Base-by-base conservation (phyloP, 1,140 invertebrate genomes). In the Lethrus apterus region DNA sequence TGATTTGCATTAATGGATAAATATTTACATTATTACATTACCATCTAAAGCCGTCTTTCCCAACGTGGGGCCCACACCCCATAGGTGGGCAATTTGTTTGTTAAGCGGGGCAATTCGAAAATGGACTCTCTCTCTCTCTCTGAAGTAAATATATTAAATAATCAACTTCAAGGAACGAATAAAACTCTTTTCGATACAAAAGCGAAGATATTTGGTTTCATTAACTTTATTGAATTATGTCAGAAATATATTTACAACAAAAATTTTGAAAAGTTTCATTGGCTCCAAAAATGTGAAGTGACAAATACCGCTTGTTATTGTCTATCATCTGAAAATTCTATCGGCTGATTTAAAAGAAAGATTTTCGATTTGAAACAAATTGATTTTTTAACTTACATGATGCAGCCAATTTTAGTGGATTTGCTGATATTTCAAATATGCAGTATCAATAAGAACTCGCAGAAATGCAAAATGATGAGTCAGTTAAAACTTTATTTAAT, bases 71-170 rank as follows among this genome's bases (percentile, higher is more conserved):
- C n/a, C n/a, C 23, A 26, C 23, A 7, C 23, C n/a, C 5, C 5
- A 26, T 5, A 26, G 23, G 23, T 5, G 23, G 23, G 23, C 23
- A 26, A 26, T 26, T 26, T n/a, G 23, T 7, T 26, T 26, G 23
- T 26, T 26, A 26, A 26, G 23, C 5, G 23, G 5, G 23, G n/a
- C 23, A 26, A 24, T 9, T n/a, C 23, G 5, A n/a, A 5, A 26
- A 26, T 26, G 23, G n/a, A 46, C 10, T 35, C 5, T 26, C 23
- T 26, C 23, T 26, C 5, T 26, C 5, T 26, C 23, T 26, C n/a
- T 26, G 23, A 53, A 53, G 26, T 46, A 46, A 54, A 54, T 54
- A 47, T 54, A 47, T 54, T 33, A 51, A 54, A 51, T 51, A 54
- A 54, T n/a, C 40, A 54, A 54, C 48, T 51, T 47, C 48, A 51